Evolutionary conservation across 1,140 invertebrate genomes (phyloP).

Genomic region (Chionoecetes opilio): DNA sequence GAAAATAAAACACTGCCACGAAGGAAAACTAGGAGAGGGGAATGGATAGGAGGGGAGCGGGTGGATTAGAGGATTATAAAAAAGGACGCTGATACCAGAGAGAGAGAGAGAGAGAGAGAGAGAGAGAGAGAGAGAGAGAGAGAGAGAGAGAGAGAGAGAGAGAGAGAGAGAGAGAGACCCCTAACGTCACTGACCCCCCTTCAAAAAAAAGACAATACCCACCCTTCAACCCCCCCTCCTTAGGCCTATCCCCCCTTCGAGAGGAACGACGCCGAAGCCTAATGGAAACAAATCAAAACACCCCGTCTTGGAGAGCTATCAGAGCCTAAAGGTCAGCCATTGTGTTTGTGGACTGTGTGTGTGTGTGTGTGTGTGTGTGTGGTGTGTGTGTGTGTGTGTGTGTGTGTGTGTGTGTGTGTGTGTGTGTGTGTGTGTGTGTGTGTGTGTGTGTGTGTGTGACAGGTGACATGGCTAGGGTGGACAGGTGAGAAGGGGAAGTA

Average conservation of each 20-base stretch:
- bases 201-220: background rate
- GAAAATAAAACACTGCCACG: background rate
- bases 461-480: background rate
- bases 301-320: background rate
- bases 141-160: constrained; percentile 46
- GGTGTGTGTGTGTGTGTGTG: constrained; percentile 25
- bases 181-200: background rate
- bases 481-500: background rate
- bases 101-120: constrained; percentile 20
- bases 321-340: background rate
- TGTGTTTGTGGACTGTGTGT: background rate
- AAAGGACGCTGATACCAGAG: background rate
- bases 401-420: constrained; percentile 27
- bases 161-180: constrained; percentile 57
- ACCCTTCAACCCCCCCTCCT: background rate
- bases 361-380: constrained; percentile 14
- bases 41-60: background rate
- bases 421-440: constrained; percentile 25
- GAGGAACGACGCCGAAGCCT: background rate
- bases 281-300: constrained; percentile 31
- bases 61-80: background rate
- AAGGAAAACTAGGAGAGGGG: background rate
- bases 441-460: constrained; percentile 25
- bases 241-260: background rate
- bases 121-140: constrained; percentile 44